Percentiles rank a stretch among this genome's conserved stretches.
Evolutionary conservation across 2,113 vertebrate species (phyloP).

Genomic region (Mystacornis crossleyi): DNA sequence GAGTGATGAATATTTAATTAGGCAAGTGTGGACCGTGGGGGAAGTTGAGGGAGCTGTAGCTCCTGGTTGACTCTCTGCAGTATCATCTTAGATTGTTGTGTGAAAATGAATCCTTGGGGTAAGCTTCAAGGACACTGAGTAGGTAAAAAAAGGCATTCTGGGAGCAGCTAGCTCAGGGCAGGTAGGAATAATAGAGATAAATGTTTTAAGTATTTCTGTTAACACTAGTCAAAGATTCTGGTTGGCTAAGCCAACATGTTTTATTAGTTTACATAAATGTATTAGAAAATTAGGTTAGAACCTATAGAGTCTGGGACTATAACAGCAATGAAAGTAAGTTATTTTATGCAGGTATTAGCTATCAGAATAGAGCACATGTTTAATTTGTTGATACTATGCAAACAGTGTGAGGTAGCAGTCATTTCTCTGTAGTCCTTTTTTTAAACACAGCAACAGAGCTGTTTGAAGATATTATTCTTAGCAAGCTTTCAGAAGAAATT

Average conservation of each 20-base stretch:
- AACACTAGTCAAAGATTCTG: not conserved
- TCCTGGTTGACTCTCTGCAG: constrained; percentile 4
- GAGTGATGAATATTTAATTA: constrained; percentile 76
- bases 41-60: not conserved
- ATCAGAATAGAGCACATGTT: not conserved
- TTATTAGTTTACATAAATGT: not conserved
- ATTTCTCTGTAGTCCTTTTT: not conserved
- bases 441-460: not conserved
- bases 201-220: not conserved
- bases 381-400: constrained; percentile 31
- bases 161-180: not conserved
- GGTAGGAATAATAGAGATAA: not conserved
- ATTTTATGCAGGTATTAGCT: not conserved
- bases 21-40: not conserved
- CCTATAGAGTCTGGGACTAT: not conserved
- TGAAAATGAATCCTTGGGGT: constrained; percentile 41
- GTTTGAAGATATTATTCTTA: constrained; percentile 13
- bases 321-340: not conserved
- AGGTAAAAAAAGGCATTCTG: not conserved
- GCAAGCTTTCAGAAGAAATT: not conserved
- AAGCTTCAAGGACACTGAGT: constrained; percentile 51
- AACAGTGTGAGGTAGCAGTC: not conserved
- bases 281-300: not conserved
- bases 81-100: not conserved
- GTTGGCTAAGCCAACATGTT: not conserved